Evolutionary conservation across 2,113 vertebrate genomes (phyloP).

Genomic region (Alligator mississippiensis): DNA sequence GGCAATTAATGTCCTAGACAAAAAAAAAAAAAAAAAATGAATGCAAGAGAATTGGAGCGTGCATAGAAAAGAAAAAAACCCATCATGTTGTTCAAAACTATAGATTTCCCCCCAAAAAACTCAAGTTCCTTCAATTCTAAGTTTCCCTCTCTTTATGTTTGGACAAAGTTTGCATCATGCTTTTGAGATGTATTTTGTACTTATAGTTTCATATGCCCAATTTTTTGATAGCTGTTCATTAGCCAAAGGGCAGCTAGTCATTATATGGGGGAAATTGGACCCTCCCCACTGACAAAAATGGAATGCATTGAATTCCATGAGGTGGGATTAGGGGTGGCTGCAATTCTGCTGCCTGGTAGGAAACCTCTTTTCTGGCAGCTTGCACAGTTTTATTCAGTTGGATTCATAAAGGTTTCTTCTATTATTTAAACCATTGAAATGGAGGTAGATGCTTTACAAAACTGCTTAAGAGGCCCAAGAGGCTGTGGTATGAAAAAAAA

Average conservation of each 20-base stretch:
- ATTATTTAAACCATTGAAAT: neutral
- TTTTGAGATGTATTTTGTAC: neutral
- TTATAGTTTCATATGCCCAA: neutral
- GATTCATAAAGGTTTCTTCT: neutral
- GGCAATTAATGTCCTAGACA: neutral
- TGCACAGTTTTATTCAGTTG: neutral
- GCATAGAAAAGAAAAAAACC: neutral
- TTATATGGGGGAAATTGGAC: neutral
- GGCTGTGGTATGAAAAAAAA: neutral
- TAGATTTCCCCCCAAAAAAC: neutral
- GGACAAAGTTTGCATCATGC: neutral
- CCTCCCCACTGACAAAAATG: neutral
- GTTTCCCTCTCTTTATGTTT: rapidly evolving
- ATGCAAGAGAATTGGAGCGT: neutral
- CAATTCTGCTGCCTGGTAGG: neutral
- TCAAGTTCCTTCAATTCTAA: neutral
- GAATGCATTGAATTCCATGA: neutral
- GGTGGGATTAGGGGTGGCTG: neutral
- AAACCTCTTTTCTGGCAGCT: neutral
- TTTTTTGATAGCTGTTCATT: neutral
- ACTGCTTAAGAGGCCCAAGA: neutral
- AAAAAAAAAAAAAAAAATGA: neutral
- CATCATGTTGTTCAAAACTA: rapidly evolving
- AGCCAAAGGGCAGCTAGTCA: neutral
- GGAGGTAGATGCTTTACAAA: neutral